phyloP scores from a whole-genome alignment of 2,797 vertebrate species.

The Macroramphosus scolopax region DNA sequence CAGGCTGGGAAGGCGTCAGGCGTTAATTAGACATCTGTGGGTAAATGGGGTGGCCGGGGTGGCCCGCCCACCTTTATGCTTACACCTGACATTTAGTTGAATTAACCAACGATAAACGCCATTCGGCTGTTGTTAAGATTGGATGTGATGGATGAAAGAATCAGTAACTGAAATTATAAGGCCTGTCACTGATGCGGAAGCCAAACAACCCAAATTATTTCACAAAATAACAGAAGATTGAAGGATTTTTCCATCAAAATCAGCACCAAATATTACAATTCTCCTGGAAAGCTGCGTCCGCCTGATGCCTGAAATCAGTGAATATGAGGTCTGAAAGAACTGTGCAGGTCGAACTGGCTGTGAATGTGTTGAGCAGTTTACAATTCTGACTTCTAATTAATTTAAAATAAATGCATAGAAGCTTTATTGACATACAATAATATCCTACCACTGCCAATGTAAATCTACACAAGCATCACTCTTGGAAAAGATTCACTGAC shows the following conservation, averaged over 20 bases:
- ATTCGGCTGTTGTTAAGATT: background rate
- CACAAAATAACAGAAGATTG: conserved; percentile 3
- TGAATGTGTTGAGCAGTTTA: too few species aligned
- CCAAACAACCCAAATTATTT: background rate
- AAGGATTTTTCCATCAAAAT: too few species aligned
- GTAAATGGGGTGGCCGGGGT: conserved; percentile 38
- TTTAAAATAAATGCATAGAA: too few species aligned
- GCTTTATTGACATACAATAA: too few species aligned
- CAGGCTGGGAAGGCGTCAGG: conserved; percentile 3
- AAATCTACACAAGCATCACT: too few species aligned
- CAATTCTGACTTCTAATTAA: too few species aligned
- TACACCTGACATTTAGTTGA: conserved; percentile 44
- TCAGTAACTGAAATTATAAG: conserved; percentile 1
- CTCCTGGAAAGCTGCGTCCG: background rate
- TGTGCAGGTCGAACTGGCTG: too few species aligned
- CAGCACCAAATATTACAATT: too few species aligned
- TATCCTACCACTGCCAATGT: too few species aligned
- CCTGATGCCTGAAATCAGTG: too few species aligned
- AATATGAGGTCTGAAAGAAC: too few species aligned
- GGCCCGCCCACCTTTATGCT: conserved; percentile 22
- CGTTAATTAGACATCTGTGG: conserved; percentile 42
- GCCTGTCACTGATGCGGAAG: conserved; percentile 15
- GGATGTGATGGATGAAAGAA: conserved; percentile 14
- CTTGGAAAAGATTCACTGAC: too few species aligned
- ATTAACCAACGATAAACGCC: conserved; percentile 16